Evolutionary conservation across 2,113 vertebrate genomes (phyloP).

Genomic region (Myotis brandtii): DNA sequence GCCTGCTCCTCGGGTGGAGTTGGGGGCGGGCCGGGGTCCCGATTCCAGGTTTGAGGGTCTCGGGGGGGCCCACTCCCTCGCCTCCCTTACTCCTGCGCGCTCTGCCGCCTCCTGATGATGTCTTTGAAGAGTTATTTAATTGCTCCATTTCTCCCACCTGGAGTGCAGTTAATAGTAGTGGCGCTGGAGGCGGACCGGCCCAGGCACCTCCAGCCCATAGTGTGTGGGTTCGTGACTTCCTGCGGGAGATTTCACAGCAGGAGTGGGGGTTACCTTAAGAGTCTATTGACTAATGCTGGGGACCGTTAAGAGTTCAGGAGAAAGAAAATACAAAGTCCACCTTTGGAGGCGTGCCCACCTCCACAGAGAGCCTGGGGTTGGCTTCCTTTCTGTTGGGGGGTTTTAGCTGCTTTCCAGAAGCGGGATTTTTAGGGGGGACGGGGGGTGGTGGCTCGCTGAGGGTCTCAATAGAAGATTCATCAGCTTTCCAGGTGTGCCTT

Average conservation of each 20-base stretch:
- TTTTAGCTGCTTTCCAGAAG: background rate
- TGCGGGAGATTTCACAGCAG: background rate
- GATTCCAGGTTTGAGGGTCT: background rate
- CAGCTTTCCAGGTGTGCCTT: background rate
- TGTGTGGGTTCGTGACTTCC: background rate
- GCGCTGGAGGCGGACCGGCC: background rate
- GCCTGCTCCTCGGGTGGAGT: background rate
- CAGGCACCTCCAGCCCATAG: background rate
- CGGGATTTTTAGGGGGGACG: background rate
- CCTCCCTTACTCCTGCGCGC: no score
- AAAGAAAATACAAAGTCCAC: background rate
- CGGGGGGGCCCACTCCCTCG: no score
- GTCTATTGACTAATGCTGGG: background rate
- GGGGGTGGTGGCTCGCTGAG: no score
- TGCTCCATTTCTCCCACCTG: background rate
- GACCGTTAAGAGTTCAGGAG: background rate
- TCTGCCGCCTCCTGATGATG: background rate
- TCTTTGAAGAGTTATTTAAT: background rate
- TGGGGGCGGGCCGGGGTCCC: background rate
- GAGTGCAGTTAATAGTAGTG: background rate
- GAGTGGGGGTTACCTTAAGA: background rate
- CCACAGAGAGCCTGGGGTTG: background rate
- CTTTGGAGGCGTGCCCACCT: no score
- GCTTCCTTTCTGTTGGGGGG: background rate
- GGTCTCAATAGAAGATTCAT: background rate